These are phyloP conservation scores for Tachina fera DNA, from an alignment of 2,888 invertebrate species.

Conservation along the genomic window DNA sequence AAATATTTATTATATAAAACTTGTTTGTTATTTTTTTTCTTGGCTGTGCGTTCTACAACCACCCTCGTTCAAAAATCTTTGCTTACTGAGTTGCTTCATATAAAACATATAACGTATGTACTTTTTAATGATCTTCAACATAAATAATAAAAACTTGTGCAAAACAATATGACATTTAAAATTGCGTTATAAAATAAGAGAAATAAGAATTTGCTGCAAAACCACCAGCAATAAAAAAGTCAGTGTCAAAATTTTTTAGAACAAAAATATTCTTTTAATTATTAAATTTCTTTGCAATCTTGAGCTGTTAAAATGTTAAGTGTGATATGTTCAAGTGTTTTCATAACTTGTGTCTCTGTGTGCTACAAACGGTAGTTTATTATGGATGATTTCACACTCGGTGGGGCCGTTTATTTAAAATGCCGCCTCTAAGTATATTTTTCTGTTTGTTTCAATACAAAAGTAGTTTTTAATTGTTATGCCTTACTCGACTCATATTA, in stretches of 20 bases:
- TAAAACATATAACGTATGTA: too few species aligned
- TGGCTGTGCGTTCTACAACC: too few species aligned
- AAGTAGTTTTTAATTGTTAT: constrained; percentile 60
- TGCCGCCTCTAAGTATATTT: constrained; percentile 56
- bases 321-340: constrained; percentile 55
- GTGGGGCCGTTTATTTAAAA: constrained; percentile 64
- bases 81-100: too few species aligned
- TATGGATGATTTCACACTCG: constrained; percentile 68
- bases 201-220: too few species aligned
- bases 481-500: constrained; percentile 13
- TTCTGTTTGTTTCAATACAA: constrained; percentile 5
- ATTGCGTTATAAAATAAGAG: too few species aligned
- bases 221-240: neutral
- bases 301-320: neutral
- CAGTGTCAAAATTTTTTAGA: constrained; percentile 6
- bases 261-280: neutral
- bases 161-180: too few species aligned
- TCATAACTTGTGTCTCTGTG: constrained; percentile 1
- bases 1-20: too few species aligned
- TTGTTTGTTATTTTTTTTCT: too few species aligned
- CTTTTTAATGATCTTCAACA: too few species aligned
- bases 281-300: neutral
- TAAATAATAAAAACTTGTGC: too few species aligned
- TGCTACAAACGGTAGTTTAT: constrained; percentile 27
- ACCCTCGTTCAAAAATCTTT: too few species aligned